Evolutionary conservation across 1,140 invertebrate species (phyloP), one percentile per base, ranked within the genome.

Genomic region (Carcinoscorpius rotundicauda): DNA sequence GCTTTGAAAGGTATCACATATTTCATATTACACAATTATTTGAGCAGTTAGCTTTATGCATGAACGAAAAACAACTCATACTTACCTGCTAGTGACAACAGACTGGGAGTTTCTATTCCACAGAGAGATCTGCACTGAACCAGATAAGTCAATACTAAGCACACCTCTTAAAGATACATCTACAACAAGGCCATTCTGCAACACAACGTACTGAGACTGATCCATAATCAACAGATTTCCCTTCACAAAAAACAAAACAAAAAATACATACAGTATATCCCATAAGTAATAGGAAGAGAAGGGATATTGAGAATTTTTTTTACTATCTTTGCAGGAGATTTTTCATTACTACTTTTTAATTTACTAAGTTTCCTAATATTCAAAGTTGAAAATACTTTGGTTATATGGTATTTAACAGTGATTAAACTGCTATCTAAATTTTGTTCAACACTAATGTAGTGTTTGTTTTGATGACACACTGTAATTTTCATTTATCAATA

Each of bases 51-150:
- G 53, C 49, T 57, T 63, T 66, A 58, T n/a, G 52, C 6, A 58
- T 58, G 9, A 51, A 51, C 11, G 4, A 51, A 65, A 49, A 56
- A 8, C 59, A 52, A 66, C 52, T 8, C 11, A n/a, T 66, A 60
- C 79, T 80, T 78, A 87, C 85, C 81, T 83, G 75, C 86, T 83
- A 73, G 88, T 85, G 0, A 95, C 88, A 51, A 89, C 75, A 8
- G 88, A 88, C 68, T 91, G 82, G 3, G 90, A 88, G 75, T 88
- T 93, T 72, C 87, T 83, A 68, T 88, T 89, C 91, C 91, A 95
- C 6, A 94, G 73, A 69, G 89, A 92, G 9, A 94, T 81, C 70
- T 86, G 83, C n/a, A 93, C 84, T 75, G 87, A 83, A 9, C 91
- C 91, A 63, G 87, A 84, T 5, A 94, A 77, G 75, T 95, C 90